Base-by-base conservation (phyloP, 2,113 vertebrate species). In the Mormyrus lacerda region DNA sequence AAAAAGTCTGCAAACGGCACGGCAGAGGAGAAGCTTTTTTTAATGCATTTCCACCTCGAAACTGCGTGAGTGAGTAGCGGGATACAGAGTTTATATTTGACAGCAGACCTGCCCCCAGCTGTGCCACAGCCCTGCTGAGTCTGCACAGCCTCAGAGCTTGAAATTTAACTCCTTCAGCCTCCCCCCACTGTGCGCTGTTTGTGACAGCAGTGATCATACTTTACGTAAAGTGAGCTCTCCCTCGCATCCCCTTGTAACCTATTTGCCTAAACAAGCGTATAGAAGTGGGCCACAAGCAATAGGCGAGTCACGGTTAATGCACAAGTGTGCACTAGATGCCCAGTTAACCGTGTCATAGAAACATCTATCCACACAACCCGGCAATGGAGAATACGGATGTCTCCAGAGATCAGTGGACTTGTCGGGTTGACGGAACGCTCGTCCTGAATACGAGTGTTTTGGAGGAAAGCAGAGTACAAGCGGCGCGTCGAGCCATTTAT, bases 401-500 rank as follows among this genome's bases (percentile, higher is more conserved):
- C 35, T 39, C 31, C 69, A 76, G 73, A 19, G 35, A 6, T 42
- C 31, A 42, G 73, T 42, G 35, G 31, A 6, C 35, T 39, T 19
- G 73, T 79, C 19, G 31, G 5, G 13, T 1, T 6, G 55, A 61
- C 5, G 13, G 15, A 79, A 79, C 13, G n/a, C 35, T 5, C 5
- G 35, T 82, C 17, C 76, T 21, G 76, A 82, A 2, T n/a, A 39
- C 15, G 6, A 76, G 31, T 39, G 42, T 21, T 47, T 8, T 13
- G 44, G 8, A 8, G 42, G 8, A 47, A 24, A 10, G 24, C 39
- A 87, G 48, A 87, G 24, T 6, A 83, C 92, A 45, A 86, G 39
- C 93, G 91, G 88, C 91, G 91, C 65, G 90, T 88, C 27, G 45
- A 69, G 87, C 84, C 90, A 89, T 95, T 95, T 95, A 94, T 53